A percentile compares a stretch with the other conserved stretches of the same genome.
phyloP scores from a whole-genome alignment of 2,797 vertebrate genomes.

The Rhadinocentrus ornatus region DNA sequence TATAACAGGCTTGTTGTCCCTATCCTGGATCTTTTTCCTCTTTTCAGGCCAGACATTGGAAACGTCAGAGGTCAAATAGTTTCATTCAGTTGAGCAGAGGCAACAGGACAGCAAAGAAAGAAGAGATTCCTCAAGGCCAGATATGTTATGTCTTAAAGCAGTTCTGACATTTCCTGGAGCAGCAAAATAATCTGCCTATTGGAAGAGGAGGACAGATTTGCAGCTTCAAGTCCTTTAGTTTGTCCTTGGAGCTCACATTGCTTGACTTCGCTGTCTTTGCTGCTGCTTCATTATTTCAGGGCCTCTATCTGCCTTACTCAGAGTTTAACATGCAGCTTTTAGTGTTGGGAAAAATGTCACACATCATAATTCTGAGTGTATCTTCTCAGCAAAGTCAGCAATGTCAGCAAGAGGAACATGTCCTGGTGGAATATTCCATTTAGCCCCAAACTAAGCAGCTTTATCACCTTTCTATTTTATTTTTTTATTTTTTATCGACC shows the following conservation, averaged over 20 bases:
- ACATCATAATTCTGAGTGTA: neutral
- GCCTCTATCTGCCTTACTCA: slow-evolving; percentile 26
- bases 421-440: neutral
- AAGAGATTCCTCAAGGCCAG: slow-evolving; percentile 46
- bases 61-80: neutral
- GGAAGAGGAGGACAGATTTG: slow-evolving; percentile 59
- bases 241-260: slow-evolving; percentile 53
- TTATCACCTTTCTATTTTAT: neutral
- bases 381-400: too few species aligned
- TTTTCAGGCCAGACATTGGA: slow-evolving; percentile 26
- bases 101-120: slow-evolving; percentile 8
- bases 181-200: slow-evolving; percentile 62
- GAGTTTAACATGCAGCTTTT: slow-evolving; percentile 43
- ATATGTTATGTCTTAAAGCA: slow-evolving; percentile 44
- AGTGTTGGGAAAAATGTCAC: neutral
- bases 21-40: slow-evolving; percentile 11
- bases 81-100: slow-evolving; percentile 9
- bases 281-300: slow-evolving; percentile 44
- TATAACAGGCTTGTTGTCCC: slow-evolving; percentile 11
- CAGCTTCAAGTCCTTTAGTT: slow-evolving; percentile 41
- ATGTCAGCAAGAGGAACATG: too few species aligned
- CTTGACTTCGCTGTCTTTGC: slow-evolving; percentile 27
- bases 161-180: slow-evolving; percentile 66
- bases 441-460: neutral
- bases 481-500: neutral